A percentile compares a stretch with the other conserved stretches of the same genome.
phyloP scores from a whole-genome alignment of 1,140 invertebrate species.

The Dufourea novaeangliae region DNA sequence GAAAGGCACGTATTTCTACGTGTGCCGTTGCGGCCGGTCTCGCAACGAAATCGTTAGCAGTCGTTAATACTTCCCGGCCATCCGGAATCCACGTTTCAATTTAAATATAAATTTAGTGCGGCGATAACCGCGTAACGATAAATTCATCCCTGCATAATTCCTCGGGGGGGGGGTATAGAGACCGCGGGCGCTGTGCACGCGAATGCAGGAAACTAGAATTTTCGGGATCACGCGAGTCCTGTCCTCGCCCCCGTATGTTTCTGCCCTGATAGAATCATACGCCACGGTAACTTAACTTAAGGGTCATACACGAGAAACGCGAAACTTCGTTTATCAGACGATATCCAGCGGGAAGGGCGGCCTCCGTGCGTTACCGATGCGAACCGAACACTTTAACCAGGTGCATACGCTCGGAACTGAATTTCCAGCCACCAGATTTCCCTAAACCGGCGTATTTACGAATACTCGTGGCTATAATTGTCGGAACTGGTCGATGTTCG shows the following conservation, averaged over 20 bases:
- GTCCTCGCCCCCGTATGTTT: not conserved
- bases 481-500: slow-evolving; percentile 44
- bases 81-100: slow-evolving; percentile 28
- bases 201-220: slow-evolving; percentile 24
- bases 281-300: slow-evolving; percentile 43
- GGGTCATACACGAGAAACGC: slow-evolving; percentile 41
- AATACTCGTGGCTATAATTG: slow-evolving; percentile 32
- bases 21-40: not conserved
- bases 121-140: slow-evolving; percentile 19
- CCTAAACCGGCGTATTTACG: slow-evolving; percentile 47
- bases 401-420: slow-evolving; percentile 61
- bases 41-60: slow-evolving; percentile 1
- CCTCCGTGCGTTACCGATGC: slow-evolving; percentile 58
- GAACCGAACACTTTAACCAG: slow-evolving; percentile 65
- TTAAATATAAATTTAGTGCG: slow-evolving; percentile 26
- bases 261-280: slow-evolving; percentile 43
- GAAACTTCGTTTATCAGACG: slow-evolving; percentile 62
- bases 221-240: slow-evolving; percentile 15
- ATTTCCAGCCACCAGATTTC: slow-evolving; percentile 59
- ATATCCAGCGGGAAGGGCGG: slow-evolving; percentile 57
- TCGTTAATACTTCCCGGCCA: slow-evolving; percentile 9
- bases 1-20: not conserved
- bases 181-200: not conserved
- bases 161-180: not conserved
- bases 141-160: slow-evolving; percentile 26